Conservation (phyloP, 2,888 invertebrate genomes). For the Synergus japonicus region DNA sequence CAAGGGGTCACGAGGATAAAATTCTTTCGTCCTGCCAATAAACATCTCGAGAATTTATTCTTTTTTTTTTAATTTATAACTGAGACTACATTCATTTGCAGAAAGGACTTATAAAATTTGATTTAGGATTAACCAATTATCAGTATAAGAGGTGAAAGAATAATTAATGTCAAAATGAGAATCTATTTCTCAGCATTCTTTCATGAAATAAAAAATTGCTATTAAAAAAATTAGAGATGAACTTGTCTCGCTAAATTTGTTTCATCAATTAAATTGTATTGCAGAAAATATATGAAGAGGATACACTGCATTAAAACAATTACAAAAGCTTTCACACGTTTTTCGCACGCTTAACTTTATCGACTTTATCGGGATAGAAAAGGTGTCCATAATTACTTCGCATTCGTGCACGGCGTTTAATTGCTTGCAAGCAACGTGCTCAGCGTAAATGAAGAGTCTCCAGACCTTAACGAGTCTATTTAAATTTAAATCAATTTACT, state of each 20-base stretch:
- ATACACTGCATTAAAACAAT: not conserved
- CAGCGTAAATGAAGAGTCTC: constrained; percentile 39
- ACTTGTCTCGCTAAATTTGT: not conserved
- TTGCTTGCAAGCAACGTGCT: constrained; percentile 43
- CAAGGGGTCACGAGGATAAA: not conserved
- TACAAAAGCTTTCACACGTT: constrained; percentile 4
- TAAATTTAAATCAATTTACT: not conserved
- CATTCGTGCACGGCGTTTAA: constrained; percentile 37
- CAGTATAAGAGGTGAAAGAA: too few relatives aligned
- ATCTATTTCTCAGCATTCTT: too few relatives aligned
- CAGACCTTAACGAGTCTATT: constrained; percentile 2
- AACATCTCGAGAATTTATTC: not conserved
- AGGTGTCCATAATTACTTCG: constrained; percentile 43
- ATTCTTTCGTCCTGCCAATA: not conserved
- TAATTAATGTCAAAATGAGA: too few relatives aligned
- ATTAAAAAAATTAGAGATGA: not conserved
- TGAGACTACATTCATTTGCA: not conserved
- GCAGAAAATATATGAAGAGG: not conserved
- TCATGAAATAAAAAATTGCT: too few relatives aligned
- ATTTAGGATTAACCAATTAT: too few relatives aligned
- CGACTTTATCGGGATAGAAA: constrained; percentile 24
- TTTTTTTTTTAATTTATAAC: not conserved
- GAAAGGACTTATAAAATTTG: not conserved
- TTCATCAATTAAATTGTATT: not conserved
- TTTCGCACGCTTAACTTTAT: not conserved